Base-by-base conservation (phyloP, 2,888 invertebrate genomes). In the Linnaemya tessellans region DNA sequence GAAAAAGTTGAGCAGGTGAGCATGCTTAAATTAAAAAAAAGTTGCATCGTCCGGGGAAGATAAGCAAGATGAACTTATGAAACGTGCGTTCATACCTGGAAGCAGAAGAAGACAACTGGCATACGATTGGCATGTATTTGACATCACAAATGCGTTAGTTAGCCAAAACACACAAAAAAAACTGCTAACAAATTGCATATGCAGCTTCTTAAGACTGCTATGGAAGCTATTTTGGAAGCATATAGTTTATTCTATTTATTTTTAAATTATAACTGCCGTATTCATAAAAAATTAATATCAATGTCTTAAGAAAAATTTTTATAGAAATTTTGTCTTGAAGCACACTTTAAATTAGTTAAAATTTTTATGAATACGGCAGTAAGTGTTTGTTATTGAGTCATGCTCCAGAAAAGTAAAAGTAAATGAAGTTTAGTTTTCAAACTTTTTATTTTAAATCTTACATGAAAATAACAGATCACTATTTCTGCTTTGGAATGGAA, bases 71-170 rank as follows among this genome's bases (percentile, higher is more conserved):
- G 30, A 58, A 15, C 65, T 41, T 15, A 46, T 51, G 49, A 11
- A 18, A 51, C 49, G 49, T 51, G 49, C 49, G 49, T 3, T 51
- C 11, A 43, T 60, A n/a, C 38, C 18, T 60, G 60, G 60, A 30
- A 20, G 10, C 18, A 41, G 38, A 38, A 38, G 38, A 62, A 41
- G 62, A 62, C 20, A 62, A 62, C 41, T 62, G 62, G 62, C 38
- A 62, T 41, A 41, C 62, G 41, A 41, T 41, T 62, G 62, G 62
- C 18, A 58, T 58, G 35, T 62, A 62, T 62, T 62, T 41, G 10
- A 38, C 62, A 62, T 38, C 62, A 41, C 62, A 62, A 62, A 56
- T 56, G 56, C 56, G 56, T 22, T 25, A 56, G 13, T 56, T 56
- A 25, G 25, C 56, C 20, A 56, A 56, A 56, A 56, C 25, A 56